phyloP scores from a whole-genome alignment of 1,140 invertebrate species.

The Nebria ingens region DNA sequence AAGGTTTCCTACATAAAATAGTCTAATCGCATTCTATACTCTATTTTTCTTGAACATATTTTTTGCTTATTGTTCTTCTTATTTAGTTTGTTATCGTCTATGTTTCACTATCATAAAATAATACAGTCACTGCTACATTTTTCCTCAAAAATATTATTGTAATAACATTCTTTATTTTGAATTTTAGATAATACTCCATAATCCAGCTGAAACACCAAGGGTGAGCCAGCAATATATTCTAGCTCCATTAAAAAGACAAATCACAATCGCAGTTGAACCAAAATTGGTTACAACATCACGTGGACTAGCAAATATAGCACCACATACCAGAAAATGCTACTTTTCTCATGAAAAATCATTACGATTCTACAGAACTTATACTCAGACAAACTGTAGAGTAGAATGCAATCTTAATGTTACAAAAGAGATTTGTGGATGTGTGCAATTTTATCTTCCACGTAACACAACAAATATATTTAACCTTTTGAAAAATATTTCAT shows the following conservation, averaged over 20 bases:
- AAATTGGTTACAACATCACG: slow-evolving; percentile 52
- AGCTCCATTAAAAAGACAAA: slow-evolving; percentile 38
- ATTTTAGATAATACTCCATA: slow-evolving; percentile 43
- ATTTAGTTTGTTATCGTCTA: no score
- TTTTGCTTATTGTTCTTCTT: no score
- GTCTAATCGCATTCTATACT: no score
- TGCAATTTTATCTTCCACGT: slow-evolving; percentile 54
- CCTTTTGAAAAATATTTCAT: slow-evolving; percentile 13
- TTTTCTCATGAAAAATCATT: slow-evolving; percentile 45
- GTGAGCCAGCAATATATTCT: slow-evolving; percentile 48
- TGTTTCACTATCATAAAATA: no score
- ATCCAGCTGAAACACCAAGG: slow-evolving; percentile 46
- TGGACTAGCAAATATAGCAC: slow-evolving; percentile 40
- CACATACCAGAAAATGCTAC: slow-evolving; percentile 46
- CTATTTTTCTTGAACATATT: no score
- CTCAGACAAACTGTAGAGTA: slow-evolving; percentile 48
- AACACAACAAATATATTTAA: slow-evolving; percentile 21
- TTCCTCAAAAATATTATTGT: no score
- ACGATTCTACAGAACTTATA: slow-evolving; percentile 43
- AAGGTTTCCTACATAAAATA: no score
- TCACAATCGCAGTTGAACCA: slow-evolving; percentile 47
- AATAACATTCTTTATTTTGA: no score
- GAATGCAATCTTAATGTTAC: slow-evolving; percentile 55
- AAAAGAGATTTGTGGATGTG: slow-evolving; percentile 40
- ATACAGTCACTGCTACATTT: no score